Conservation (phyloP, 2,113 vertebrate species). For the Cyanoliseus patagonus region DNA sequence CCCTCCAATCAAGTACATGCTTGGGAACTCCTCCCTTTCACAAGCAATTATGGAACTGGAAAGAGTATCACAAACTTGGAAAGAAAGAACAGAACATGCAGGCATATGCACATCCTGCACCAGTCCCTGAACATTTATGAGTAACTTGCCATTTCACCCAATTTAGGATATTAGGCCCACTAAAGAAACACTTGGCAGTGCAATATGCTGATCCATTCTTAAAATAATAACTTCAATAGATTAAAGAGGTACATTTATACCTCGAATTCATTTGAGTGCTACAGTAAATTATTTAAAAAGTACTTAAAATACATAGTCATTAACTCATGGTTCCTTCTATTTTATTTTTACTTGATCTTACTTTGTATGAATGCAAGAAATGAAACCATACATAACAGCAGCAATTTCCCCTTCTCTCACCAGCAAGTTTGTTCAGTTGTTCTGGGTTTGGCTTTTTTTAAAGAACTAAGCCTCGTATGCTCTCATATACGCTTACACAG, state of each 20-base stretch:
- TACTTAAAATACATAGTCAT: background rate
- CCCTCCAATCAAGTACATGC: background rate
- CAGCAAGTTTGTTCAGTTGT: background rate
- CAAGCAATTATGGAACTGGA: constrained; percentile 1
- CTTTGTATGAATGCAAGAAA: background rate
- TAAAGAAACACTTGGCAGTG: constrained; percentile 36
- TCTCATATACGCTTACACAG: background rate
- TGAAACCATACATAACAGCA: background rate
- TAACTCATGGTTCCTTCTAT: background rate
- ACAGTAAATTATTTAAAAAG: constrained; percentile 46
- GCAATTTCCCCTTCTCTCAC: background rate
- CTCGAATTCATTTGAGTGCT: constrained; percentile 17
- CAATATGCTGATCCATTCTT: constrained; percentile 42
- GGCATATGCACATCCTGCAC: background rate
- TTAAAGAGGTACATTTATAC: constrained; percentile 36
- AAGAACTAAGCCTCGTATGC: background rate
- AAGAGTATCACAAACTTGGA: background rate
- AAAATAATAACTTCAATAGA: constrained; percentile 48
- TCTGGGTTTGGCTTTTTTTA: background rate
- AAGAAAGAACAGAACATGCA: background rate
- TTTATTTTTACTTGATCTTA: constrained; percentile 19
- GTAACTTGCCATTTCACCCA: constrained; percentile 48
- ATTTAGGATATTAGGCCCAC: constrained; percentile 40
- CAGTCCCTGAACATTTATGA: constrained; percentile 11
- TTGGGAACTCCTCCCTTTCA: background rate